Conservation (phyloP, 2,888 invertebrate genomes). For the Ophion obscuratus region DNA sequence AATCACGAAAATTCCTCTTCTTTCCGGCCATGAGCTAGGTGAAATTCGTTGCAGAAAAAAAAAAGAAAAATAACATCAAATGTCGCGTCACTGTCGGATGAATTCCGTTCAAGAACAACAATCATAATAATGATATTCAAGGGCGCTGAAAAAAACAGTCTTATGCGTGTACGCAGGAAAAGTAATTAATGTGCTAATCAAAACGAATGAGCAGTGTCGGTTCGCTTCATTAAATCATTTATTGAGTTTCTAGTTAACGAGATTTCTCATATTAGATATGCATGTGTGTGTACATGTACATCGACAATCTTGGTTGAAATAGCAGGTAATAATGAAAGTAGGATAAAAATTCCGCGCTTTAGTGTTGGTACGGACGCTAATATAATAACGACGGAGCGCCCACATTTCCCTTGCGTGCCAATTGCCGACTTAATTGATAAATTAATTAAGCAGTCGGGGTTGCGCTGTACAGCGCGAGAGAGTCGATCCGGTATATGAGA, state of each 20-base stretch:
- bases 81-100: not conserved
- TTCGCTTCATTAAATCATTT: constrained; percentile 35
- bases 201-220: constrained; percentile 31
- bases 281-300: not conserved
- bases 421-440: constrained; percentile 59
- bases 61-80: not conserved
- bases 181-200: constrained; percentile 16
- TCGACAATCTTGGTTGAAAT: not conserved
- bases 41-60: not conserved
- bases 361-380: not conserved
- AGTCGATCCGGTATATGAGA: constrained; percentile 5
- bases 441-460: constrained; percentile 53
- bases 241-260: constrained; percentile 5
- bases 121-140: not conserved
- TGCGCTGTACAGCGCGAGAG: constrained; percentile 15
- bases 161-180: not conserved
- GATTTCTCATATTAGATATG: constrained; percentile 16
- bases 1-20: no score
- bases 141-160: not conserved
- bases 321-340: not conserved
- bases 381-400: constrained; percentile 28
- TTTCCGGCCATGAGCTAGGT: no score
- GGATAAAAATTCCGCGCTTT: constrained; percentile 30
- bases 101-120: not conserved
- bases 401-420: constrained; percentile 43